Percentiles rank a stretch among this genome's conserved stretches.
phyloP scores from a whole-genome alignment of 2,797 vertebrate genomes.

The Premnoplex brunnescens region DNA sequence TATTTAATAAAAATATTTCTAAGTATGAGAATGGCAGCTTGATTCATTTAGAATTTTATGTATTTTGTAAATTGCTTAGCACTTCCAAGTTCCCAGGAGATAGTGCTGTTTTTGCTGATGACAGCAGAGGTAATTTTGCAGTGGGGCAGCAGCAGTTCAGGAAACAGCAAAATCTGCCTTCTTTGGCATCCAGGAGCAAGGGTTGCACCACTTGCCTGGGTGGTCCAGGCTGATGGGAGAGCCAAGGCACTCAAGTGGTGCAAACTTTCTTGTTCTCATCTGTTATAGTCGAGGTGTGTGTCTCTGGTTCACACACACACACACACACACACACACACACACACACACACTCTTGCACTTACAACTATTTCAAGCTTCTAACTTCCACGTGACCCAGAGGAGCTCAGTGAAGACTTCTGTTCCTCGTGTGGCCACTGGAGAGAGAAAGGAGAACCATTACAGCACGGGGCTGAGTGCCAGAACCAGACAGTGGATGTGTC shows the following conservation, averaged over 20 bases:
- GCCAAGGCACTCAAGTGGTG: not conserved
- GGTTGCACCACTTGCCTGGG: not conserved
- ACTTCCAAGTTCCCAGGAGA: not conserved
- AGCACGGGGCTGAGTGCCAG: not conserved
- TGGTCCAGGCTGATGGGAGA: not conserved
- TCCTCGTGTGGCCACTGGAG: not conserved
- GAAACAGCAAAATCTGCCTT: not conserved
- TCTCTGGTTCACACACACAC: not conserved
- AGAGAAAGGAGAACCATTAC: not conserved
- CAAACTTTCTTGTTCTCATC: not conserved
- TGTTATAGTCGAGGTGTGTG: not conserved
- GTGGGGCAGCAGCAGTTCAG: not conserved
- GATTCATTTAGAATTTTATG: not conserved
- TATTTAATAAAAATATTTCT: conserved; percentile 64
- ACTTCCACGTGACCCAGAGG: not conserved
- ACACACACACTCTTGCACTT: no score
- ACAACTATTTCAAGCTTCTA: not conserved
- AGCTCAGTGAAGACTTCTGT: not conserved
- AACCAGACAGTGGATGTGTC: not conserved
- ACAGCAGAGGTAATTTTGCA: not conserved
- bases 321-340: no score
- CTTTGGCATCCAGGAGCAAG: not conserved
- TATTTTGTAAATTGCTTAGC: not conserved
- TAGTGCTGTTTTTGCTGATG: not conserved
- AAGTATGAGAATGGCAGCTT: not conserved